Percentiles rank a stretch among this genome's conserved stretches.
These are phyloP conservation scores for Coremacera marginata DNA, from an alignment of 2,888 invertebrate species.

Conservation along the genomic window DNA sequence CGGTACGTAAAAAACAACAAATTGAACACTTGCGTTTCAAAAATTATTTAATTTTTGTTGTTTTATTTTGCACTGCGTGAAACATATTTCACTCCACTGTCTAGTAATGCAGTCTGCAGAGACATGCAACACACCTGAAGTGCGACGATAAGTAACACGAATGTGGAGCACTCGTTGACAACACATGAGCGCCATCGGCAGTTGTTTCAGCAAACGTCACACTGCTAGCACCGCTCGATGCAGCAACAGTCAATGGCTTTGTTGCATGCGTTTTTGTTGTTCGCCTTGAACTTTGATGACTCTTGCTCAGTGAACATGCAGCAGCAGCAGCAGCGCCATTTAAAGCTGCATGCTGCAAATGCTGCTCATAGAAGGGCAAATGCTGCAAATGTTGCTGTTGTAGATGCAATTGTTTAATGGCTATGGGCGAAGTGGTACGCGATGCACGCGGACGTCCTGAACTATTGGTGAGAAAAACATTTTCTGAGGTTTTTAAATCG, in stretches of 20 bases:
- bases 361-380: slow-evolving; percentile 34
- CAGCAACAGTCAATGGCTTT: slow-evolving; percentile 5
- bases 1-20: too few species aligned
- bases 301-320: slow-evolving; percentile 46
- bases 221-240: slow-evolving; percentile 42
- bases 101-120: too few species aligned
- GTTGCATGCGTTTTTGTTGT: slow-evolving; percentile 27
- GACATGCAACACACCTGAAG: slow-evolving; percentile 23
- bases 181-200: slow-evolving; percentile 36
- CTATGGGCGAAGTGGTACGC: slow-evolving; percentile 53
- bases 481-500: slow-evolving; percentile 68
- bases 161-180: slow-evolving; percentile 56
- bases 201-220: slow-evolving; percentile 26
- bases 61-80: too few species aligned
- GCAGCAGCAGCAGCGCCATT: slow-evolving; percentile 31
- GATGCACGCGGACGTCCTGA: slow-evolving; percentile 49
- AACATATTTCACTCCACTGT: too few species aligned
- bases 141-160: slow-evolving; percentile 28
- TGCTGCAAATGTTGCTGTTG: slow-evolving; percentile 39
- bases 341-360: slow-evolving; percentile 28
- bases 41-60: too few species aligned
- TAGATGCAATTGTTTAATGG: slow-evolving; percentile 50
- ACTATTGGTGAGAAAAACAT: slow-evolving; percentile 57
- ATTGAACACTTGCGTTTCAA: too few species aligned
- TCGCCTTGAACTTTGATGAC: slow-evolving; percentile 48